phyloP scores from a whole-genome alignment of 2,888 invertebrate genomes.

The Leptura quadrifasciata region DNA sequence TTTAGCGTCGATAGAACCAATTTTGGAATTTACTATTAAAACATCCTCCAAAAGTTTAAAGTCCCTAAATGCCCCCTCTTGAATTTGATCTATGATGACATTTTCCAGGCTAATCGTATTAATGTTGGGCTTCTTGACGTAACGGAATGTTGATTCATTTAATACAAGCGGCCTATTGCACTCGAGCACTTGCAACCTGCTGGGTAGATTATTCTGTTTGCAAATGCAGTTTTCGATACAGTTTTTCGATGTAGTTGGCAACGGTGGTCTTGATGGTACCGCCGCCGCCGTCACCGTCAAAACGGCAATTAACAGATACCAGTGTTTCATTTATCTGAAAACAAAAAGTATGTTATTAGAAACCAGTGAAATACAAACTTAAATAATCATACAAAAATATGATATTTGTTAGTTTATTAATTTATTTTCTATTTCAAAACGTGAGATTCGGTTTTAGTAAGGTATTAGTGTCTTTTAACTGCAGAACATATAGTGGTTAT shows the following conservation, averaged over 20 bases:
- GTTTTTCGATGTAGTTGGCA: conserved; percentile 49
- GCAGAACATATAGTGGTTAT: too few relatives aligned
- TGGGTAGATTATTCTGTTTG: conserved; percentile 54
- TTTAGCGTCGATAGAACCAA: conserved; percentile 81
- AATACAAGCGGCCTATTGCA: conserved; percentile 62
- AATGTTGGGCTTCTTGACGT: conserved; percentile 55
- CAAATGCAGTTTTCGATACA: conserved; percentile 64
- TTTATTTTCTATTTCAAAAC: too few relatives aligned
- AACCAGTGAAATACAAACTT: too few relatives aligned
- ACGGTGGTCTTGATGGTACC: conserved; percentile 47
- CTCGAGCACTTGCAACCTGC: conserved; percentile 58
- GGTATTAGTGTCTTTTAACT: too few relatives aligned
- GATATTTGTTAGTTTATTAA: too few relatives aligned
- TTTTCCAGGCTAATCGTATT: conserved; percentile 61
- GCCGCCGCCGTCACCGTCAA: conserved; percentile 54
- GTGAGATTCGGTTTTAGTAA: background rate
- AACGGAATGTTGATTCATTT: conserved; percentile 57
- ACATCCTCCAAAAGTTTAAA: conserved; percentile 81
- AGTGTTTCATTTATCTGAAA: conserved; percentile 57
- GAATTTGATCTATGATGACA: conserved; percentile 79
- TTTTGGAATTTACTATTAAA: conserved; percentile 81
- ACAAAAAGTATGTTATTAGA: too few relatives aligned
- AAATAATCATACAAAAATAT: too few relatives aligned
- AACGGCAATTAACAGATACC: conserved; percentile 52
- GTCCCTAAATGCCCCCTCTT: conserved; percentile 82